Conservation (phyloP, 2,113 vertebrate genomes). For the Rhea americana region DNA sequence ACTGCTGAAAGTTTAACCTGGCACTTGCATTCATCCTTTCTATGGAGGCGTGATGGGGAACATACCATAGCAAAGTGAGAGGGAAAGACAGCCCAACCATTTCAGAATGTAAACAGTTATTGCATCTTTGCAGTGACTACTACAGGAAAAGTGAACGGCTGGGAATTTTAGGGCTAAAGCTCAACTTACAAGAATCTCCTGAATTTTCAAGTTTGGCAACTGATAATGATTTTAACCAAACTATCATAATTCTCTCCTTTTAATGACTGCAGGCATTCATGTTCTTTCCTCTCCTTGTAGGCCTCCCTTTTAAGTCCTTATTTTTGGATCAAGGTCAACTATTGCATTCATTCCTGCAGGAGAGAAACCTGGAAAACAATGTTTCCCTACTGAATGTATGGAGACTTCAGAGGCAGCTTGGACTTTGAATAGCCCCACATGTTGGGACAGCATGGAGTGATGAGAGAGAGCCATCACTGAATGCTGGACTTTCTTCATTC, state of each 20-base stretch:
- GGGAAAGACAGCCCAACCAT: neutral
- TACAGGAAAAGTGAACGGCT: neutral
- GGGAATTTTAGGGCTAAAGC: neutral
- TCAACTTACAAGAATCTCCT: neutral
- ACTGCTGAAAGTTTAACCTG: neutral
- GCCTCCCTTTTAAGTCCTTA: neutral
- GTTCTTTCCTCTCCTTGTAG: neutral
- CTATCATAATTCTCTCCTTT: neutral
- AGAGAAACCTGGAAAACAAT: neutral
- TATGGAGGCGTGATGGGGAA: accelerated
- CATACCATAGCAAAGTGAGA: neutral
- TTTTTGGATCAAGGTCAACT: neutral
- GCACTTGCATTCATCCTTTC: neutral
- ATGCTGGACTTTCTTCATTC: neutral
- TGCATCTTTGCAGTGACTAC: neutral
- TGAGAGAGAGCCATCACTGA: neutral
- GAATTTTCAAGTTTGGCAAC: neutral
- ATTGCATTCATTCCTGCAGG: neutral
- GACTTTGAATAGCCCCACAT: neutral
- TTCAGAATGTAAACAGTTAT: neutral
- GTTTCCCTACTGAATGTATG: neutral
- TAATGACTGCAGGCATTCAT: neutral
- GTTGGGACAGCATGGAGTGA: neutral
- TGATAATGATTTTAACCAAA: neutral
- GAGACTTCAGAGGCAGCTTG: neutral